phyloP scores from a whole-genome alignment of 2,888 invertebrate genomes.

The Ennomos fuscantarius region DNA sequence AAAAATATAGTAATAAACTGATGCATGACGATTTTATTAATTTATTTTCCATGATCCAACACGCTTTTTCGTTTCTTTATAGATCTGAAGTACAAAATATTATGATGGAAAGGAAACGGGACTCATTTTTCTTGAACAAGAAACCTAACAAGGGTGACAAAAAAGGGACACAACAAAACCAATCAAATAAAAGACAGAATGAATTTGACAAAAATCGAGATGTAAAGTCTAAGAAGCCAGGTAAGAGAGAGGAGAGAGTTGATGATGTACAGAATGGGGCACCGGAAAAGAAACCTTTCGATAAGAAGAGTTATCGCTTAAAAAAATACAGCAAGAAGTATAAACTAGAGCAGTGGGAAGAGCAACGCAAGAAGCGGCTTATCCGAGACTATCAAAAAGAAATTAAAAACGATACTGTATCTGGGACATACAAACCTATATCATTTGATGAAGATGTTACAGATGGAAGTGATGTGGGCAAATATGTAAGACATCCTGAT shows the following conservation, averaged over 20 bases:
- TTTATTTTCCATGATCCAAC: constrained; percentile 63
- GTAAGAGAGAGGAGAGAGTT: background rate
- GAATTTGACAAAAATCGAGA: constrained; percentile 60
- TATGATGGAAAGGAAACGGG: constrained; percentile 69
- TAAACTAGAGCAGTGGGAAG: constrained; percentile 89
- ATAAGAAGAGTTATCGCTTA: constrained; percentile 87
- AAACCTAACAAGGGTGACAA: constrained; percentile 43
- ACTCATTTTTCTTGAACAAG: constrained; percentile 68
- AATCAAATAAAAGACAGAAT: constrained; percentile 54
- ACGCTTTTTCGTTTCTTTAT: constrained; percentile 82
- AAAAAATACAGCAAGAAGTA: constrained; percentile 89
- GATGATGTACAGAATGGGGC: constrained; percentile 39
- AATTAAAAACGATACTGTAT: constrained; percentile 73
- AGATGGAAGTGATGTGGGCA: constrained; percentile 60
- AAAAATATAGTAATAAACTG: constrained; percentile 10
- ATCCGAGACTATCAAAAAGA: constrained; percentile 85
- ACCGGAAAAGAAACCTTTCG: constrained; percentile 84
- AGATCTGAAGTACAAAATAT: constrained; percentile 61
- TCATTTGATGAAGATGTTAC: constrained; percentile 78
- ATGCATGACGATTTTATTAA: constrained; percentile 24
- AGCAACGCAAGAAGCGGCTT: constrained; percentile 85
- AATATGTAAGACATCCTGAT: constrained; percentile 76
- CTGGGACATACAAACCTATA: constrained; percentile 76
- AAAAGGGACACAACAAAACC: constrained; percentile 15
- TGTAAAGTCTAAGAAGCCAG: constrained; percentile 28